Conservation (phyloP, 1,140 invertebrate species). For the Drosophila repletoides region DNA sequence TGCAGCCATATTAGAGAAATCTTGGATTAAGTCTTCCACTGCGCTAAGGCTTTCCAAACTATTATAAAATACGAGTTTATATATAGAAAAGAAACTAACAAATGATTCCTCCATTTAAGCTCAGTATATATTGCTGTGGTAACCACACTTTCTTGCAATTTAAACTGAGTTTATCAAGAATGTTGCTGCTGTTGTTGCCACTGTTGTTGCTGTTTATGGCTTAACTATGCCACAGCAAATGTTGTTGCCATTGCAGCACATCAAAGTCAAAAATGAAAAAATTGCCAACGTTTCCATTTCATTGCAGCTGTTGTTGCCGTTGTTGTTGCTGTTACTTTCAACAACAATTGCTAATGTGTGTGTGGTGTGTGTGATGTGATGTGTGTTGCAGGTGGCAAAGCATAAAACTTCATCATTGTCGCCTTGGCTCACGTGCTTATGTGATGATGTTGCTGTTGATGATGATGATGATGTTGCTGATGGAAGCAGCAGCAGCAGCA, state of each 20-base stretch:
- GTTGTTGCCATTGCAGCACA: slow-evolving; percentile 10
- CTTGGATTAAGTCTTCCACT: no score
- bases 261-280: slow-evolving; percentile 39
- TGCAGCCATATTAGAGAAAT: no score
- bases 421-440: slow-evolving; percentile 69
- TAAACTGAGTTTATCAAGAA: slow-evolving; percentile 11
- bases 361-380: slow-evolving; percentile 16
- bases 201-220: slow-evolving; percentile 7
- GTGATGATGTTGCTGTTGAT: slow-evolving; percentile 28
- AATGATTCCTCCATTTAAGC: slow-evolving; percentile 1
- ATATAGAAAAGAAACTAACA: neutral
- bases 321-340: slow-evolving; percentile 25
- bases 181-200: neutral
- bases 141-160: slow-evolving; percentile 16
- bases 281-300: slow-evolving; percentile 69
- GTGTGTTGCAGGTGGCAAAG: slow-evolving; percentile 71
- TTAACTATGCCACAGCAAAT: slow-evolving; percentile 5
- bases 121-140: neutral
- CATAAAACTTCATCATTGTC: slow-evolving; percentile 81
- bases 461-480: slow-evolving; percentile 56
- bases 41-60: neutral
- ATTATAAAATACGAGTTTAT: neutral
- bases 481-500: slow-evolving; percentile 53
- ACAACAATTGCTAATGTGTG: slow-evolving; percentile 13
- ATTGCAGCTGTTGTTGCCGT: slow-evolving; percentile 52